Evolutionary conservation across 2,888 invertebrate species (phyloP).

Genomic region (Phoronis australis): DNA sequence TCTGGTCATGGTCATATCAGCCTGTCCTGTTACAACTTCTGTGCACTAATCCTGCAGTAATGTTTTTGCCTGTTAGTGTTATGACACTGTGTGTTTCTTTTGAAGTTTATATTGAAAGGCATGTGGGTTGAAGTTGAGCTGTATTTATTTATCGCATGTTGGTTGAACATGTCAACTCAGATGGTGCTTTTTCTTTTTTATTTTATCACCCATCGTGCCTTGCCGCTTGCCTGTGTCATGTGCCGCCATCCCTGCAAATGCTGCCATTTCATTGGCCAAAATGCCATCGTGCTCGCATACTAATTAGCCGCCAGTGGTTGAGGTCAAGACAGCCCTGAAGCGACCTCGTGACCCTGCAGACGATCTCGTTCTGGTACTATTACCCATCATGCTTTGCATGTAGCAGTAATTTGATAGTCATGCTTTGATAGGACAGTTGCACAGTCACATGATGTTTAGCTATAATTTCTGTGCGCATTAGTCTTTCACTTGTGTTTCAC

Average conservation of each 20-base stretch:
- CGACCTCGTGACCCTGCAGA: slow-evolving; percentile 81
- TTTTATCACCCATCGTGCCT: slow-evolving; percentile 53
- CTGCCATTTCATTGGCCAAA: slow-evolving; percentile 50
- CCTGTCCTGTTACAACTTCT: no score
- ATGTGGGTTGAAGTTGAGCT: slow-evolving; percentile 1
- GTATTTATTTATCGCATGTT: slow-evolving; percentile 30
- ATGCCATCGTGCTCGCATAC: slow-evolving; percentile 48
- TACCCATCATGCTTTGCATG: slow-evolving; percentile 49
- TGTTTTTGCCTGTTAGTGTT: no score
- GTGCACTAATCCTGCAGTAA: no score
- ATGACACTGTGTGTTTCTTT: no score
- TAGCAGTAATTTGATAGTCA: slow-evolving; percentile 45
- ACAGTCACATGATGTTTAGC: slow-evolving; percentile 53
- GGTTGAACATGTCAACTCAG: slow-evolving; percentile 39
- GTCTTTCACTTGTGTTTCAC: no score
- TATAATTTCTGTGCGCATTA: no score
- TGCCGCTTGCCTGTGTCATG: slow-evolving; percentile 55
- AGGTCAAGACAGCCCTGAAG: slow-evolving; percentile 81
- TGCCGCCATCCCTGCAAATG: slow-evolving; percentile 53
- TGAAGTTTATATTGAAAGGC: slow-evolving; percentile 3
- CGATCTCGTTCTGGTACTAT: slow-evolving; percentile 90
- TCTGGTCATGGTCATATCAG: no score
- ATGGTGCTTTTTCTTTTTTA: slow-evolving; percentile 50
- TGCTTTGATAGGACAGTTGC: slow-evolving; percentile 37
- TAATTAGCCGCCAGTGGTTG: slow-evolving; percentile 54